phyloP scores from a whole-genome alignment of 2,888 invertebrate species.

The Candidula unifasciata region DNA sequence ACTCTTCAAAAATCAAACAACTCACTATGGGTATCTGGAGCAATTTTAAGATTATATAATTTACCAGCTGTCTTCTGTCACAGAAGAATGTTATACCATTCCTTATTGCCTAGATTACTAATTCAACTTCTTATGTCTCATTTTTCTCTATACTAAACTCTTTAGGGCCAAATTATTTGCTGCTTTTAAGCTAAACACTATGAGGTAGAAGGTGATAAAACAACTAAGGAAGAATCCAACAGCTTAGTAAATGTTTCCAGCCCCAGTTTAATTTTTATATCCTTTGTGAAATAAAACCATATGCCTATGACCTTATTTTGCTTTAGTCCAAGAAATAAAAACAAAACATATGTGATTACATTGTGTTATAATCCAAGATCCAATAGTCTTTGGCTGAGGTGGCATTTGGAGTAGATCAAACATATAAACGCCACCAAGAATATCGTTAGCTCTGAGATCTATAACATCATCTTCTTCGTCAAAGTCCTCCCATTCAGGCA shows the following conservation, averaged over 20 bases:
- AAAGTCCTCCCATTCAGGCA: conserved; percentile 76
- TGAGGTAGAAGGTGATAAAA: too few species aligned
- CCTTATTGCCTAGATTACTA: too few species aligned
- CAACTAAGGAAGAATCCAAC: too few species aligned
- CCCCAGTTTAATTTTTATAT: neutral
- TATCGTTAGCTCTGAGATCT: conserved; percentile 74
- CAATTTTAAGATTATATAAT: too few species aligned
- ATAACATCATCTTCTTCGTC: conserved; percentile 76
- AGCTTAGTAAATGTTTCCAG: neutral
- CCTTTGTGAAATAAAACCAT: neutral
- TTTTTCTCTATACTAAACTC: too few species aligned
- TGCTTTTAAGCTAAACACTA: too few species aligned
- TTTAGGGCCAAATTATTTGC: too few species aligned
- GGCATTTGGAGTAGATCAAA: conserved; percentile 75
- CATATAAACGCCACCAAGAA: conserved; percentile 75
- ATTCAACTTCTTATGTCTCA: too few species aligned
- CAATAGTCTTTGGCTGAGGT: conserved; percentile 76
- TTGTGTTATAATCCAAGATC: conserved; percentile 74
- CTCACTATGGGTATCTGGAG: too few species aligned
- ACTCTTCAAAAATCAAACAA: too few species aligned
- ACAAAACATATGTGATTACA: conserved; percentile 60
- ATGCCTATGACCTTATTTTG: neutral
- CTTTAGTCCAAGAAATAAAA: neutral
- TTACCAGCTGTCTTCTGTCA: too few species aligned
- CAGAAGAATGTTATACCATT: too few species aligned